Percentiles rank a stretch among this genome's conserved stretches.
phyloP scores from a whole-genome alignment of 2,888 invertebrate species.

The Hedychridium roseum region DNA sequence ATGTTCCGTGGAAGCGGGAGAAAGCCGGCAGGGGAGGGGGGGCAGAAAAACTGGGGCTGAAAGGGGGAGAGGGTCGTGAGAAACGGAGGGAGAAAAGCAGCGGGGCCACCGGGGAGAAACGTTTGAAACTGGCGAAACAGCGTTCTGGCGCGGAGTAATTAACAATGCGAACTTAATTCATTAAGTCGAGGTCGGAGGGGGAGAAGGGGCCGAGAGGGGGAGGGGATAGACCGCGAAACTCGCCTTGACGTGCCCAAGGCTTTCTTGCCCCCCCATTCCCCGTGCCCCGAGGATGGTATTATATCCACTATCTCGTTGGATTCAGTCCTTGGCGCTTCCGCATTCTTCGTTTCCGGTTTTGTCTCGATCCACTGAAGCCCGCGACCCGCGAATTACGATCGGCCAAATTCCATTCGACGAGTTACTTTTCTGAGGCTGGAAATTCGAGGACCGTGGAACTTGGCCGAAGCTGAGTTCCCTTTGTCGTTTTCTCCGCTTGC shows the following conservation, averaged over 20 bases:
- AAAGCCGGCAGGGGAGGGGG: background rate
- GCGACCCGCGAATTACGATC: no score
- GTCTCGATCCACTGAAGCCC: no score
- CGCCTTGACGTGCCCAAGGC: conserved; percentile 48
- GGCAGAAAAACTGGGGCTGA: background rate
- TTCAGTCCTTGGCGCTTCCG: no score
- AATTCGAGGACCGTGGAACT: no score
- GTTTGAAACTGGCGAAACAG: conserved; percentile 37
- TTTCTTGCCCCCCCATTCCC: no score
- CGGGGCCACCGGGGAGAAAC: conserved; percentile 21
- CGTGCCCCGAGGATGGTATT: no score
- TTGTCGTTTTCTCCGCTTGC: no score
- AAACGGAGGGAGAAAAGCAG: background rate
- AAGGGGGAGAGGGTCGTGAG: conserved; percentile 3
- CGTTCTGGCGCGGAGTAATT: conserved; percentile 47
- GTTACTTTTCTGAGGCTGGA: no score
- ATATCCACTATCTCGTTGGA: no score
- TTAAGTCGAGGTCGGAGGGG: conserved; percentile 41
- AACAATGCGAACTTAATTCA: conserved; percentile 57
- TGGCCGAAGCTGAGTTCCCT: no score
- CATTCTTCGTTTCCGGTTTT: no score
- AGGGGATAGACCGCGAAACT: conserved; percentile 37
- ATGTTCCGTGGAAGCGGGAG: background rate
- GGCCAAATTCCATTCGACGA: no score
- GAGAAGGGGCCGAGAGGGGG: conserved; percentile 6